Conservation (phyloP, 1,140 invertebrate genomes). For the Diabrotica virgifera region DNA sequence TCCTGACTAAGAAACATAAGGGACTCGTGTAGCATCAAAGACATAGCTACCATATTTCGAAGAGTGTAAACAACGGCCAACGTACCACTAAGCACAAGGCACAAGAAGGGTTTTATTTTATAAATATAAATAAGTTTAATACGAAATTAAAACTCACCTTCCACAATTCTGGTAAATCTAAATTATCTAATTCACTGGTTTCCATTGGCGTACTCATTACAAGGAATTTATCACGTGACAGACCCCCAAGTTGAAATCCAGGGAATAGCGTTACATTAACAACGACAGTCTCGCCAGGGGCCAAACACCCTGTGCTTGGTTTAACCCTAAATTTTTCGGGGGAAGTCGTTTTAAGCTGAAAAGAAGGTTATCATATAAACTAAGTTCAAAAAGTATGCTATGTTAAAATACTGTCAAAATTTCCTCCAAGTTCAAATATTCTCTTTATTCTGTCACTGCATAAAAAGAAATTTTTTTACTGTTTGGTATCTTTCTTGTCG, state of each 20-base stretch:
- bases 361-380: conserved; percentile 27
- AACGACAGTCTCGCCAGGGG: conserved; percentile 53
- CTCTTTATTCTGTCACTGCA: no score
- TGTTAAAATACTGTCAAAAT: neutral
- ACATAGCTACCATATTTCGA: no score
- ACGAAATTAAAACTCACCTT: conserved; percentile 50
- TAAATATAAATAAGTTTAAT: no score
- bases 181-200: conserved; percentile 46
- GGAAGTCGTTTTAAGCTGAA: conserved; percentile 68
- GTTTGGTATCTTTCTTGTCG: no score
- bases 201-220: conserved; percentile 64
- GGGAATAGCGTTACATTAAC: conserved; percentile 56
- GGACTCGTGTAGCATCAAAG: no score
- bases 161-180: conserved; percentile 60
- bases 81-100: no score
- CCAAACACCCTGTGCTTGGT: conserved; percentile 75
- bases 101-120: no score
- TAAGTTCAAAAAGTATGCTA: conserved; percentile 14
- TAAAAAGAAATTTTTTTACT: no score
- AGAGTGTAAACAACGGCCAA: no score
- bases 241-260: conserved; percentile 53
- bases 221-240: conserved; percentile 67
- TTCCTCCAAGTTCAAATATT: neutral
- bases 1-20: no score
- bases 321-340: conserved; percentile 89